Base-by-base conservation (phyloP, 2,113 vertebrate genomes). In the Ahaetulla prasina region DNA sequence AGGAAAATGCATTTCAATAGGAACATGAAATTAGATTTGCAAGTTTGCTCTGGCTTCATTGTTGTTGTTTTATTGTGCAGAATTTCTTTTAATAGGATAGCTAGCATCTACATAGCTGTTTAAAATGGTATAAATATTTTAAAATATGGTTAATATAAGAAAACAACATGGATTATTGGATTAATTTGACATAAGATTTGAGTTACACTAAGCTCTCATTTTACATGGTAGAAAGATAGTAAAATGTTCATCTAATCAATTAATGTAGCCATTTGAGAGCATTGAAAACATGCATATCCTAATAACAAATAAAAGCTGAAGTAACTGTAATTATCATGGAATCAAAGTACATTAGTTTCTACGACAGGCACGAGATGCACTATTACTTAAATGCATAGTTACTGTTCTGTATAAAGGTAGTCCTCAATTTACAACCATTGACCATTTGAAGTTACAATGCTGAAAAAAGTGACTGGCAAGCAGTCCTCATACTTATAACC, bases 1-100 rank as follows among this genome's bases (percentile, higher is more conserved):
- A 94, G 96, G 88, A 95, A 94, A 94, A 55, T 93, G 92, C 91
- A 89, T 93, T 96, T 94, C 94, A 95, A 93, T 90, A 94, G 89
- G 57, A 95, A 94, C 94, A 52, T 89, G 91, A 88, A 95, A 91
- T 91, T 88, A 89, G 50, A 14, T 92, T 89, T 85, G 90, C 88
- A 91, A 89, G 89, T 95, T 89, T 94, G 74, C 94, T 95, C 94
- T 88, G 92, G 92, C 93, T 91, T 93, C 87, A 25, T 5, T 80
- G 0, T 92, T 94, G 95, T 88, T 85, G 18, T 80, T 90, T 89
- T 89, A 23, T 74, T 18, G 2, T 0, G 0, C 1, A 92, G 52
- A 87, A 91, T 63, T 68, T 89, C 23, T 80, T 91, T 86, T 55
- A 88, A 20, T 27, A 85, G 49, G 0, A 52, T 27, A 45, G 53